These are phyloP conservation scores for Lepeophtheirus nordmannii DNA, from an alignment of 2,888 invertebrate species.

Conservation along the genomic window DNA sequence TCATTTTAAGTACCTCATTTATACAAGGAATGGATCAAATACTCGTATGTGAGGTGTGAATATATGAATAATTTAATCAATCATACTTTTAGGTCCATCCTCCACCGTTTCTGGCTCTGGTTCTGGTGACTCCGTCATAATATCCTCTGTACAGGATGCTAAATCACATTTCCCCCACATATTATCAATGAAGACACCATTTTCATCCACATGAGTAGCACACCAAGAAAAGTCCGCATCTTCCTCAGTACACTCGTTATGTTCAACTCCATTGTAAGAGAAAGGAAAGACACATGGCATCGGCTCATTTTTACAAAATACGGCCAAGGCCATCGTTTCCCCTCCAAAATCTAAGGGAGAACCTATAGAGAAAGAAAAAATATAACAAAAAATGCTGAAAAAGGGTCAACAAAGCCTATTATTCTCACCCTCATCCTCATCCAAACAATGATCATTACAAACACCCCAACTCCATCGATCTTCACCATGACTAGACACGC, in stretches of 20 bases:
- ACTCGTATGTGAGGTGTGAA: no score
- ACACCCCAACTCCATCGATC: conserved; percentile 10
- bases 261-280: neutral
- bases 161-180: neutral
- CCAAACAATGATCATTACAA: conserved; percentile 1
- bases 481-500: neutral
- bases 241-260: conserved; percentile 11
- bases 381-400: neutral
- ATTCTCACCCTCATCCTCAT: conserved; percentile 1
- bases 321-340: neutral
- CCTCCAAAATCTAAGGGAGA: conserved; percentile 1
- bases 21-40: no score
- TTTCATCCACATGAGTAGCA: conserved; percentile 1
- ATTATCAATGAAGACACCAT: neutral
- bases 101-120: neutral
- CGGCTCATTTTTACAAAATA: neutral
- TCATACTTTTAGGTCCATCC: neutral
- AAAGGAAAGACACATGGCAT: conserved; percentile 13
- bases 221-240: conserved; percentile 22
- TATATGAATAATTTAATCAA: neutral
- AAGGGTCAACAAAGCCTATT: neutral
- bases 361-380: neutral
- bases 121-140: neutral
- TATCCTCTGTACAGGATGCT: neutral
- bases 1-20: no score